Evolutionary conservation across 2,797 vertebrate species (phyloP), one percentile per base, ranked within the genome.

Genomic region (Pseudochaenichthys georgianus): DNA sequence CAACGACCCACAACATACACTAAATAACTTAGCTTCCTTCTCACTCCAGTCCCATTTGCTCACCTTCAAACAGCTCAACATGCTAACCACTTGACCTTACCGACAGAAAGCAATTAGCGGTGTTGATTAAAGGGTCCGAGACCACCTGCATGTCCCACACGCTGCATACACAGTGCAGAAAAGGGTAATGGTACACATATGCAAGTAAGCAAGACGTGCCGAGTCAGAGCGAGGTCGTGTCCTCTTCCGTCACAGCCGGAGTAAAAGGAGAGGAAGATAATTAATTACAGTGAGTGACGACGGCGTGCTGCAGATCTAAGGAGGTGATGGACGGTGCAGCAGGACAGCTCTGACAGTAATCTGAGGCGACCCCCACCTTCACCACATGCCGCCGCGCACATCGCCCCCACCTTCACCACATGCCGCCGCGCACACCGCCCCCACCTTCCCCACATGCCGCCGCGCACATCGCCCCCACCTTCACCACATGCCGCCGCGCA

Each of bases 201-300:
- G 28, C n/a, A 23, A 69, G 41, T 55, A n/a, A 34, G 64, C 5
- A 21, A 71, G 72, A 64, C 68, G 21, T 34, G 34, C 34, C 8
- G 46, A 61, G 51, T 64, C 52, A 68, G 52, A 58, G 17, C 4
- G 59, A 70, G 64, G 74, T 80, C 68, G 68, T 75, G 74, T 84
- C 64, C 72, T 78, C 73, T 55, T 80, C 69, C 54, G 75, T 85
- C 73, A 70, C 58, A 16, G 53, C 45, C n/a, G 66, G 57, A 82
- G 63, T 61, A 68, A 78, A 73, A 75, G 72, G 60, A 79, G 68
- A 75, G 67, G 78, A 46, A 70, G 84, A 71, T 89, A 85, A 90
- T 93, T 89, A 89, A 91, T 93, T 90, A 89, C 81, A 65, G 57
- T 81, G 89, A 91, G 62, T 82, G 85, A 90, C 73, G 84, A 89